Evolutionary conservation across 2,888 invertebrate genomes (phyloP), one percentile per base, ranked within the genome.

Genomic region (Tachina lurida): DNA sequence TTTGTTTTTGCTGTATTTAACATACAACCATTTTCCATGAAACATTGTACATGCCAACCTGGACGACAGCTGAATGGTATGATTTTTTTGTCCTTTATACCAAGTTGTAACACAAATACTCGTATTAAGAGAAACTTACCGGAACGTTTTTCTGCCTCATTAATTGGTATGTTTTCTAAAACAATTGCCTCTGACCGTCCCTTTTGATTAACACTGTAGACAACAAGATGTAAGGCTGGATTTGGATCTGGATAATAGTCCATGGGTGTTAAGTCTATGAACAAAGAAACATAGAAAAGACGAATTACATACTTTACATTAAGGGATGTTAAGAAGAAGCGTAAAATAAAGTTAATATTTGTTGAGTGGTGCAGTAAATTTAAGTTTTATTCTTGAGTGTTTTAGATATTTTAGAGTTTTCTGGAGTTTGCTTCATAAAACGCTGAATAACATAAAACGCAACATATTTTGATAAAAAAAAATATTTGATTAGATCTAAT

Each of bases 121-220:
- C n/a, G n/a, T n/a, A 47, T 52, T 68, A 68, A 63, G 62, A 67
- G 19, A 70, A 63, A 89, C 92, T 92, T 93, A 97, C 97, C 97
- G 93, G 97, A 95, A 91, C 96, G 95, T 91, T 96, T 96, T 88
- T 97, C 97, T 68, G 97, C 96, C 92, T 97, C 97, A 92, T 96
- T 96, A 90, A 97, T 95, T 89, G 97, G 96, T 89, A 97, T 97
- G 91, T 97, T 97, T 92, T 97, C 97, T 84, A 97, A 94, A 10
- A 97, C 94, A 84, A 96, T 95, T 89, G 95, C 95, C 89, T 97
- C 97, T 84, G 97, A 97, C 87, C 95, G 95, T 74, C 97, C 97
- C 92, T 97, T 97, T 84, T 96, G 95, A 93, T 97, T 97, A 88
- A 95, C 95, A 81, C 97, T 96, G 92, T 96, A 97, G 88, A 97